Evolutionary conservation across 2,113 vertebrate species (phyloP), one percentile per base, ranked within the genome.

Genomic region (Cariama cristata): DNA sequence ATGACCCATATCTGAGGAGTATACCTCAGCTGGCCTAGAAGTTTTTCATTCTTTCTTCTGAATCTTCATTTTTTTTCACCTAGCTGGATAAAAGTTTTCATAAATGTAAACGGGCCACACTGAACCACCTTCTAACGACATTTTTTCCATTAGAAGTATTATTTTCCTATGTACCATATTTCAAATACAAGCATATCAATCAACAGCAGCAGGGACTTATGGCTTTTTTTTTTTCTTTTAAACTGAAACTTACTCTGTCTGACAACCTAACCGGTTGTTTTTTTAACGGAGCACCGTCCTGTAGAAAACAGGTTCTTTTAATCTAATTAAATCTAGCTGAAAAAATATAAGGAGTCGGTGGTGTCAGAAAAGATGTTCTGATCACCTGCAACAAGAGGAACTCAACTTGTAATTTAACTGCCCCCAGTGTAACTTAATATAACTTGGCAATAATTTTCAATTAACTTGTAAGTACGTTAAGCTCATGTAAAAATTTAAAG

Each of bases 371-470:
- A 90, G 20, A 47, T 26, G 15, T 59, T 92, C 53, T 79, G 42
- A 72, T 95, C 60, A 79, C 14, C 16, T 82, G 75, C 42, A 72
- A 45, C 14, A 55, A 35, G 28, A 82, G 4, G 47, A 90, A 63
- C 30, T 79, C 47, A 50, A 47, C 44, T 88, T 68, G 28, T 59
- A 59, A 75, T 72, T 75, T 86, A 94, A 94, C 52, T 75, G 47
- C 30, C 13, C 45, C 32, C 62, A 58, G 26, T 44, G 15, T 67
- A 74, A 59, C 40, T 91, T 92, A 52, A 75, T 67, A 45, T 33
- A 79, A 86, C 56, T 91, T 72, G 4, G 28, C 71, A 92, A 82
- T 79, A 88, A 38, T 92, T 93, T 90, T 92, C 72, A 71, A 86
- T 90, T 72, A 74, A 66, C 4, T 49, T 35, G 20, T 27, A 71